Percentiles rank a stretch among this genome's conserved stretches.
Conservation (phyloP, 2,888 invertebrate genomes). For the Escarpia spicata region DNA sequence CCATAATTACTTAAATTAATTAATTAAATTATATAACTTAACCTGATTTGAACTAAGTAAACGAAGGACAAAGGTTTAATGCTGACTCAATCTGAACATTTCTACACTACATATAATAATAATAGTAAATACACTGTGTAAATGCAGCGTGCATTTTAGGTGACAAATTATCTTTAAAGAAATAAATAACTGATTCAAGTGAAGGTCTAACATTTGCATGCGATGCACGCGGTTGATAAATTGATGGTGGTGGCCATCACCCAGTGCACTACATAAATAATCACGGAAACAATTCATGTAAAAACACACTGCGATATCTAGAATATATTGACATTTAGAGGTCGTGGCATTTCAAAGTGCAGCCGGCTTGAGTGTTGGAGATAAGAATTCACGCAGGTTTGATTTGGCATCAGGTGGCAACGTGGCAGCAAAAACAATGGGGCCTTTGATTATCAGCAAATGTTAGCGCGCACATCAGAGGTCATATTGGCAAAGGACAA, state of each 20-base stretch:
- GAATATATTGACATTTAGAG: not conserved
- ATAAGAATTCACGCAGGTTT: not conserved
- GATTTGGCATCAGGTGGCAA: not conserved
- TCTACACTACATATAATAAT: not conserved
- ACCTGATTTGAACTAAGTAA: too few species aligned
- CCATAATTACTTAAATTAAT: too few species aligned
- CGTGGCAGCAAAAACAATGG: not conserved
- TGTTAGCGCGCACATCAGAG: not conserved
- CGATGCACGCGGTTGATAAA: not conserved
- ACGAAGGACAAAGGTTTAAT: too few species aligned
- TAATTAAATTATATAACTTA: too few species aligned
- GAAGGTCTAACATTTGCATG: constrained; percentile 3
- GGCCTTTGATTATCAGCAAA: not conserved
- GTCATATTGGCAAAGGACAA: not conserved
- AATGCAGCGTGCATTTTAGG: not conserved
- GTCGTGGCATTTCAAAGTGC: constrained; percentile 16
- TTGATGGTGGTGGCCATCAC: not conserved
- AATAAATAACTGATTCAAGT: too few species aligned
- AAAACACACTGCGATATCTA: not conserved
- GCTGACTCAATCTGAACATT: not conserved
- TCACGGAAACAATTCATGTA: not conserved
- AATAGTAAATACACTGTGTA: not conserved
- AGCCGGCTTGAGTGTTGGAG: not conserved
- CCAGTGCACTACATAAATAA: not conserved
- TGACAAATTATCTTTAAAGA: not conserved